These are phyloP conservation scores for Lasioglossum leucozonium DNA, from an alignment of 2,888 invertebrate species.

Conservation along the genomic window DNA sequence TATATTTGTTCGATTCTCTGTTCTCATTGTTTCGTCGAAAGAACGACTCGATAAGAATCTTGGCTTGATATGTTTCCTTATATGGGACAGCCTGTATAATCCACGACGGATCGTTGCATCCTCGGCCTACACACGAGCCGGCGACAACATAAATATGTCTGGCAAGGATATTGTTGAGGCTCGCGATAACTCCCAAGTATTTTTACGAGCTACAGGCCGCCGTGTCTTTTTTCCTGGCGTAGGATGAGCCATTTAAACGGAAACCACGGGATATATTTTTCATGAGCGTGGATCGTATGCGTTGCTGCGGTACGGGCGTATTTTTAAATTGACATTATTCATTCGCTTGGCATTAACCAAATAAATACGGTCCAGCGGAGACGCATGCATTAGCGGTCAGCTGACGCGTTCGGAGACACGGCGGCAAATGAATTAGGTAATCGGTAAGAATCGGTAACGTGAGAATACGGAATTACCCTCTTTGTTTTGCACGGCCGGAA, in stretches of 20 bases:
- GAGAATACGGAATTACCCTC: neutral
- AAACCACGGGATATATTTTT: neutral
- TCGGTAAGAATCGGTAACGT: neutral
- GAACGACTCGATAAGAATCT: neutral
- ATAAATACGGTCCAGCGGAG: neutral
- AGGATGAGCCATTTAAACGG: neutral
- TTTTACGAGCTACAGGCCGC: neutral
- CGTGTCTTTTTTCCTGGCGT: neutral
- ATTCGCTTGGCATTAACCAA: no score
- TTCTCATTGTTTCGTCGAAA: neutral
- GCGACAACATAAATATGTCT: constrained; percentile 40
- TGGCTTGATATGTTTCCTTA: neutral
- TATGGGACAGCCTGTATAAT: neutral
- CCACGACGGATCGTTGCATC: constrained; percentile 30
- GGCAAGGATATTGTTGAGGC: constrained; percentile 38
- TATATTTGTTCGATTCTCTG: neutral
- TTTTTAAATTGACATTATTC: no score
- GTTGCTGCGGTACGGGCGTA: no score
- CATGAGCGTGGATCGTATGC: neutral
- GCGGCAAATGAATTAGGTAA: neutral
- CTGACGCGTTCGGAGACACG: neutral
- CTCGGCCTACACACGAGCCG: constrained; percentile 39
- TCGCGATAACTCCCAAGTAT: constrained; percentile 27
- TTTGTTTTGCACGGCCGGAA: neutral
- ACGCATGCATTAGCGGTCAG: neutral